Evolutionary conservation across 2,113 vertebrate species (phyloP).

Genomic region (Dasyurus viverrinus): DNA sequence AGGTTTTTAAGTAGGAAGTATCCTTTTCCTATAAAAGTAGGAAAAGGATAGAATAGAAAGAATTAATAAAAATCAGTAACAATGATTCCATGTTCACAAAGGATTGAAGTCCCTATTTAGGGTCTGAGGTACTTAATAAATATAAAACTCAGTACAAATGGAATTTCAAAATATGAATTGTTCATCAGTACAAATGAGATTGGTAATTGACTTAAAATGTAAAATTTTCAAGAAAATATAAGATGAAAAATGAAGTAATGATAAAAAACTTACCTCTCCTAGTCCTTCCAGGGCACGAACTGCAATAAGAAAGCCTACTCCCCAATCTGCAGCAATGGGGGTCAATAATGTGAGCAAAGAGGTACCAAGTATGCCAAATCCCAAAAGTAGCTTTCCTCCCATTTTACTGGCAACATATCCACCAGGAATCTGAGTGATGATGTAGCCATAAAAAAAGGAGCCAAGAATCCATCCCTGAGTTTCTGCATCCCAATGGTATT

Average conservation of each 20-base stretch:
- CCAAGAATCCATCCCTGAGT: conserved; percentile 98
- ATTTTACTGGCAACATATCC: conserved; percentile 92
- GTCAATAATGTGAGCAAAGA: conserved; percentile 93
- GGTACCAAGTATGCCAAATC: conserved; percentile 92
- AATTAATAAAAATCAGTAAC: background rate
- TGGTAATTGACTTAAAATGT: background rate
- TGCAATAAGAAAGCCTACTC: conserved; percentile 90
- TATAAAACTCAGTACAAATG: background rate
- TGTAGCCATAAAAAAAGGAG: conserved; percentile 99
- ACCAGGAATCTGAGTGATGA: conserved; percentile 96
- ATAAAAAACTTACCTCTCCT: conserved; percentile 89
- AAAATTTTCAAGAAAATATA: background rate
- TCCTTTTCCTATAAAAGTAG: no score
- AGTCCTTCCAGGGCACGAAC: conserved; percentile 94
- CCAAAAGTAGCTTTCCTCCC: conserved; percentile 93
- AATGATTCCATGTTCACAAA: background rate
- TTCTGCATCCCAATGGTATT: conserved; percentile 93
- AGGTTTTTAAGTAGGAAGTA: background rate
- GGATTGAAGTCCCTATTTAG: background rate
- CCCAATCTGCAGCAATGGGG: conserved; percentile 92
- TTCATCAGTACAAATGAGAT: background rate
- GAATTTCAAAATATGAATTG: background rate
- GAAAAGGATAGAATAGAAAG: background rate
- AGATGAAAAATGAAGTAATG: background rate
- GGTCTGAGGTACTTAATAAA: background rate